phyloP scores from a whole-genome alignment of 2,113 vertebrate genomes.

The Marmota flaviventris region DNA sequence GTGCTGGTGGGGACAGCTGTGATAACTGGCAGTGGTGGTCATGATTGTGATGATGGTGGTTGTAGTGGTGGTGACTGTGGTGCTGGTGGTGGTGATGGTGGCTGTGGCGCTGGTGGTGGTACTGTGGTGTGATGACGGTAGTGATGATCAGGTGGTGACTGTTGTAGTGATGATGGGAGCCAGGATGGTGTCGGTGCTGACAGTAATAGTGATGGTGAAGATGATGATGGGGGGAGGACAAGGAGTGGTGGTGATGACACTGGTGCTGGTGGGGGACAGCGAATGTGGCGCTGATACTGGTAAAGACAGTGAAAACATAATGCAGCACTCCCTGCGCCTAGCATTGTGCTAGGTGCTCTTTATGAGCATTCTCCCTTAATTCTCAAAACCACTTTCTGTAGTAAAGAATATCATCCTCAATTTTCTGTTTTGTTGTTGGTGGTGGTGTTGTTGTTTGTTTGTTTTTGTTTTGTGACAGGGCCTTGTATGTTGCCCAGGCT shows the following conservation, averaged over 20 bases:
- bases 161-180: accelerated
- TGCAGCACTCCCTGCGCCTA: background rate
- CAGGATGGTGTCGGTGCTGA: too few relatives aligned
- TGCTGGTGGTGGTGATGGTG: background rate
- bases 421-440: background rate
- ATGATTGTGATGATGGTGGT: too few relatives aligned
- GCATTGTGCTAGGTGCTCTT: background rate
- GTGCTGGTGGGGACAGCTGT: accelerated
- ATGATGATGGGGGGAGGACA: too few relatives aligned
- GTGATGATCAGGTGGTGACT: too few relatives aligned
- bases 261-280: background rate
- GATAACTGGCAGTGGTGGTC: accelerated
- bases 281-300: background rate
- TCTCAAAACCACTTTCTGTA: background rate
- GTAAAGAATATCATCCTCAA: background rate
- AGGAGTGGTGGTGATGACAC: too few relatives aligned
- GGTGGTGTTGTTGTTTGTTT: too few relatives aligned
- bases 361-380: background rate
- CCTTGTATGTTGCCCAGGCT: too few relatives aligned
- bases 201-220: accelerated
- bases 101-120: too few relatives aligned
- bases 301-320: accelerated
- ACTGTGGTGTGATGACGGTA: accelerated
- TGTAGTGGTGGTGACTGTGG: background rate
- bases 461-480: background rate